These are phyloP conservation scores for Oncorhynchus mykiss DNA, from an alignment of 2,113 vertebrate species.

Conservation along the genomic window DNA sequence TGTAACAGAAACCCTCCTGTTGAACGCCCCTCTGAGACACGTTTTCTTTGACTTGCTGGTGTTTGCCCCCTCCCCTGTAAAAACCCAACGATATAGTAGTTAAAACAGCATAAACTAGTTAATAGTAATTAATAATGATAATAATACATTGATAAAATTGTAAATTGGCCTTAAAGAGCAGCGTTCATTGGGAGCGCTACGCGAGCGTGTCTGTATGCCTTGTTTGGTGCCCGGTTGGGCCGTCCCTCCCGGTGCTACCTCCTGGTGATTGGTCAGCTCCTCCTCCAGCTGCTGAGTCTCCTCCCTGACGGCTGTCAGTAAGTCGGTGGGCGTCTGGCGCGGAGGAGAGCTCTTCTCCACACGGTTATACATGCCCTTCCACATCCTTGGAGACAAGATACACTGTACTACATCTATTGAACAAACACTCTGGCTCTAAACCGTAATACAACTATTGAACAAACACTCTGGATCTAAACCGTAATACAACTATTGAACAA, in stretches of 20 bases:
- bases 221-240: constrained; percentile 67
- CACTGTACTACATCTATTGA: neutral
- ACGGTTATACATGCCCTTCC: constrained; percentile 93
- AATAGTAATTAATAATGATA: neutral
- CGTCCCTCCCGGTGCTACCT: constrained; percentile 73
- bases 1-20: neutral
- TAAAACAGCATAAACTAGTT: neutral
- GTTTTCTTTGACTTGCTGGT: neutral
- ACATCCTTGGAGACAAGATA: constrained; percentile 75
- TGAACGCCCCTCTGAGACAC: neutral
- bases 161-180: neutral
- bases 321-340: constrained; percentile 83
- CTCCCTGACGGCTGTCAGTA: constrained; percentile 75
- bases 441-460: too few relatives aligned
- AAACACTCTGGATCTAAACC: too few relatives aligned
- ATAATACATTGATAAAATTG: neutral
- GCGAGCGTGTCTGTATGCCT: constrained; percentile 70
- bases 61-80: neutral
- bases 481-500: too few relatives aligned
- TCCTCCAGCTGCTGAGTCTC: constrained; percentile 75
- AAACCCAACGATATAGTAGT: neutral
- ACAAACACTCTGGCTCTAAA: neutral
- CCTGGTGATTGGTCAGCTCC: constrained; percentile 76
- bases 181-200: constrained; percentile 2
- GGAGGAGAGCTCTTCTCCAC: constrained; percentile 82